Conservation (phyloP, 2,113 vertebrate genomes). For the Chamaetylas fuelleborni region DNA sequence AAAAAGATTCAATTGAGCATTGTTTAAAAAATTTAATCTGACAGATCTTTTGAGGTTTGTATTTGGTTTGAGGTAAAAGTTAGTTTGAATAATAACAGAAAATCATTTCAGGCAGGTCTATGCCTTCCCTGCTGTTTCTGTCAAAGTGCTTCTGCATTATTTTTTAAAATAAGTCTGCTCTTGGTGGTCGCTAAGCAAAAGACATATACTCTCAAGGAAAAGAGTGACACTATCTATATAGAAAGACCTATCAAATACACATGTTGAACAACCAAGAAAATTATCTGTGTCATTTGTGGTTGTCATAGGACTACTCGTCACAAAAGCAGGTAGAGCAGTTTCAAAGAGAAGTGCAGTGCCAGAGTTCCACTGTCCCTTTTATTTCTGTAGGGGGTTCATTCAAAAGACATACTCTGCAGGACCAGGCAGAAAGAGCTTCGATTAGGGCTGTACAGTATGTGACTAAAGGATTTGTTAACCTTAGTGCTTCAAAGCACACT, state of each 20-base stretch:
- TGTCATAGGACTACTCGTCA: background rate
- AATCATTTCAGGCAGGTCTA: background rate
- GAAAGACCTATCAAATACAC: background rate
- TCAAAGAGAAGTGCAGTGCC: constrained; percentile 30
- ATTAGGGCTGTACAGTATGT: constrained; percentile 36
- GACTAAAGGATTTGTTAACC: constrained; percentile 58
- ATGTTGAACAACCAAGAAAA: background rate
- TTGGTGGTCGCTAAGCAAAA: background rate
- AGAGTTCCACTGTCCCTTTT: constrained; percentile 27
- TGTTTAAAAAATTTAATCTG: background rate
- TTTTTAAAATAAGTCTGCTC: background rate
- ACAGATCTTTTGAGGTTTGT: background rate
- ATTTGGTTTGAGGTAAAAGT: background rate
- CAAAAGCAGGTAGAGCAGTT: constrained; percentile 12
- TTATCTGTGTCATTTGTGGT: background rate
- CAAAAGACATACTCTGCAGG: constrained; percentile 17
- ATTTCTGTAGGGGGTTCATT: constrained; percentile 51
- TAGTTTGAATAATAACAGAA: background rate
- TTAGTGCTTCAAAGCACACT: constrained; percentile 64
- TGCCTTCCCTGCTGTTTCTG: background rate
- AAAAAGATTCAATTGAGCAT: background rate
- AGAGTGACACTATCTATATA: background rate
- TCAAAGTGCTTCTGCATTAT: background rate
- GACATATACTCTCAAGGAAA: background rate
- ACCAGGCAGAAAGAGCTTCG: background rate